These are phyloP conservation scores for Morbakka virulenta DNA, from an alignment of 30 jellyfish, hydroid and myxozoan genomes.

Conservation along the genomic window DNA sequence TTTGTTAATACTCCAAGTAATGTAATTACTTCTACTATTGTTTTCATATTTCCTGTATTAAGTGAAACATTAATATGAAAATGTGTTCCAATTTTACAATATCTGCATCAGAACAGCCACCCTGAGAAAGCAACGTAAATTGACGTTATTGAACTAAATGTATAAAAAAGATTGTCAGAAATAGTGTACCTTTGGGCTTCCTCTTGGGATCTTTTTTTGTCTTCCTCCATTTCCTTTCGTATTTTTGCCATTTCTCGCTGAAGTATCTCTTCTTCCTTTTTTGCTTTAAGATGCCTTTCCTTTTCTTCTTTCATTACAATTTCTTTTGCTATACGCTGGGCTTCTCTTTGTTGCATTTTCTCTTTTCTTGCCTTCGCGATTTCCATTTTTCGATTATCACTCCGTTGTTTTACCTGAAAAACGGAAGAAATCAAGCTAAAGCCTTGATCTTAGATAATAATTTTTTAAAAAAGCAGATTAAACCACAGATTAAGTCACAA, in stretches of 20 bases:
- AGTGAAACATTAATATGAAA: no score
- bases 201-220: conserved; percentile 32
- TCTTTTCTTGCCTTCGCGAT: conserved; percentile 17
- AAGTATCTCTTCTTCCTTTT: conserved; percentile 73
- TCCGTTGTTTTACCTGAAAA: conserved; percentile 62
- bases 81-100: no score
- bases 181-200: conserved; percentile 74
- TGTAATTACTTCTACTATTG: no score
- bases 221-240: conserved; percentile 84
- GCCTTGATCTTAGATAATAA: no score
- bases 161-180: no score
- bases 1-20: no score
- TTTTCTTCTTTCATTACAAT: conserved; percentile 74
- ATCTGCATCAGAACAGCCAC: no score
- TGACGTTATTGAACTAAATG: no score
- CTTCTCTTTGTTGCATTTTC: conserved; percentile 49
- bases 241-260: conserved; percentile 75
- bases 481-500: no score
- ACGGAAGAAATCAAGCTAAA: background rate
- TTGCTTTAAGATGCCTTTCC: conserved; percentile 27
- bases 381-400: conserved; percentile 48
- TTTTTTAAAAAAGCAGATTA: no score
- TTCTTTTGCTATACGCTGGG: conserved; percentile 62
- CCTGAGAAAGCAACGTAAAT: no score
- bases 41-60: no score